Evolutionary conservation across 2,113 vertebrate genomes (phyloP).

Genomic region (Thryonomys swinderianus): DNA sequence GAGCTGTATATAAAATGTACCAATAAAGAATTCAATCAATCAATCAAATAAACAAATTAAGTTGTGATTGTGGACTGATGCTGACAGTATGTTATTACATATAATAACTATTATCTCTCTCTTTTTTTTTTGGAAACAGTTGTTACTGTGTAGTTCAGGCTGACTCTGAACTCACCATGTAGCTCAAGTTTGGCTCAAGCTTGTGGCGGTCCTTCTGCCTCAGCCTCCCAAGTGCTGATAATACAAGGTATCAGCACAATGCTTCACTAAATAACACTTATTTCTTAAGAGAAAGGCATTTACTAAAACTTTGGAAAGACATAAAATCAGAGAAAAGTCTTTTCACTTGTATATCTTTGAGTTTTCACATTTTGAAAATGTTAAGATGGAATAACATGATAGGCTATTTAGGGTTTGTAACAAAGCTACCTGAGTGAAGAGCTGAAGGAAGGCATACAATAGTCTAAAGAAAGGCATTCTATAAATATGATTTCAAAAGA

Average conservation of each 20-base stretch:
- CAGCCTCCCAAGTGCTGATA: background rate
- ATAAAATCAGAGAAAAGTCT: background rate
- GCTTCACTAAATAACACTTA: background rate
- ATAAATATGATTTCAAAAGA: too few relatives aligned
- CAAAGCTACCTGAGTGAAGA: background rate
- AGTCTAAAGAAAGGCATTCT: background rate
- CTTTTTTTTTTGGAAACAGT: background rate
- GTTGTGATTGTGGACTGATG: background rate
- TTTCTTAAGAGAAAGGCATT: slow-evolving; percentile 18
- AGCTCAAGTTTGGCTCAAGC: background rate
- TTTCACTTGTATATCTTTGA: background rate
- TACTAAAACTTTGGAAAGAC: background rate
- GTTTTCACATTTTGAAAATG: background rate
- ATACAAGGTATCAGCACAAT: background rate
- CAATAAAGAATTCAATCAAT: too few relatives aligned
- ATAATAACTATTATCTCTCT: background rate
- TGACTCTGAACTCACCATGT: background rate
- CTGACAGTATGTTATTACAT: background rate
- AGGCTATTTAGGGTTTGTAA: background rate
- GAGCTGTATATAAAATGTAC: too few relatives aligned
- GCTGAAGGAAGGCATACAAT: background rate
- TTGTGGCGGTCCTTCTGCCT: background rate
- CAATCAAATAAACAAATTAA: too few relatives aligned
- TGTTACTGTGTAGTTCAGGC: background rate
- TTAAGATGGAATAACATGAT: background rate